A percentile compares a stretch with the other conserved stretches of the same genome.
Conservation (phyloP, 1,140 invertebrate species). For the Drosophila arizonae region DNA sequence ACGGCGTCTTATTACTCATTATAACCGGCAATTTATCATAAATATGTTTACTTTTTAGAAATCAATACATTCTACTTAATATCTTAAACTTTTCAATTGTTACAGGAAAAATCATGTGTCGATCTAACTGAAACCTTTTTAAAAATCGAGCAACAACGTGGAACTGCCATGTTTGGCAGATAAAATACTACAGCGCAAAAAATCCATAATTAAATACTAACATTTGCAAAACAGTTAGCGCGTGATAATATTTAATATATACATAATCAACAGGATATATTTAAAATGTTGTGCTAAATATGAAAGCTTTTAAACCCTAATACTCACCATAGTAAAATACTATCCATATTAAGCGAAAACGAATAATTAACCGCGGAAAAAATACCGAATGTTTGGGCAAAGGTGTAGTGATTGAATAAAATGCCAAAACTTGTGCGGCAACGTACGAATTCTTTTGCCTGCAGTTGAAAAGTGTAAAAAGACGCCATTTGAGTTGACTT, state of each 20-base stretch:
- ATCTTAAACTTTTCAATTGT: constrained; percentile 3
- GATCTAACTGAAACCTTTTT: constrained; percentile 9
- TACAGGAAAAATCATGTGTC: constrained; percentile 4
- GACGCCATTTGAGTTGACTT: constrained; percentile 49
- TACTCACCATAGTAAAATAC: neutral
- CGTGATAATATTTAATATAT: constrained; percentile 26
- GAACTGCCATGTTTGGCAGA: constrained; percentile 21
- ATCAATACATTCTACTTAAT: no score
- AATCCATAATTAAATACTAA: constrained; percentile 37
- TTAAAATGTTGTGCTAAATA: constrained; percentile 1
- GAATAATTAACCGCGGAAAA: constrained; percentile 31
- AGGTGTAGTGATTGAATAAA: constrained; percentile 48
- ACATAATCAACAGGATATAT: neutral
- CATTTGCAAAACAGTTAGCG: constrained; percentile 32
- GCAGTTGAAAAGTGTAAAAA: constrained; percentile 55
- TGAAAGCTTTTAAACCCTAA: neutral
- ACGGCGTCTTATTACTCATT: neutral
- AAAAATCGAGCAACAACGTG: constrained; percentile 12
- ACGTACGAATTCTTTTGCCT: constrained; percentile 55
- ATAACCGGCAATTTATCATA: neutral
- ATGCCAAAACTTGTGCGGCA: constrained; percentile 73
- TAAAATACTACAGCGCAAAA: constrained; percentile 22
- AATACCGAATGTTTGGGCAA: constrained; percentile 53
- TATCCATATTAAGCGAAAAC: neutral
- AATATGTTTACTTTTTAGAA: neutral